phyloP scores from a whole-genome alignment of 2,888 invertebrate species.

The Brenthis hecate region DNA sequence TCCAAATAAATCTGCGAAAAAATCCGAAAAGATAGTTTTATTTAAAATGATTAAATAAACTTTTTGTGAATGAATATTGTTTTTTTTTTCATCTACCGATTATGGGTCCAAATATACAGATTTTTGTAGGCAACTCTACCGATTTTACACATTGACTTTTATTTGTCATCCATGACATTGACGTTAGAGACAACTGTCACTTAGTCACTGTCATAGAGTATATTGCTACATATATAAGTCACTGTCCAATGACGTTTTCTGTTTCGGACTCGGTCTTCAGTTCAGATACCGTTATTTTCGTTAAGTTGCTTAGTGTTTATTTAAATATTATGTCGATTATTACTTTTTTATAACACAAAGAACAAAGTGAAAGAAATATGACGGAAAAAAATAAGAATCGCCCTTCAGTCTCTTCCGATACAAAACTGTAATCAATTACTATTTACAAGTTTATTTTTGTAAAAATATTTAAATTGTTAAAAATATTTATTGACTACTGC shows the following conservation, averaged over 20 bases:
- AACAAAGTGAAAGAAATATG: not conserved
- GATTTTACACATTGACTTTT: too few relatives aligned
- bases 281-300: conserved; percentile 12
- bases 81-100: too few relatives aligned
- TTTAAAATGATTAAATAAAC: too few relatives aligned
- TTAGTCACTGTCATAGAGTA: too few relatives aligned
- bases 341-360: not conserved
- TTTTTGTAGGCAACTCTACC: too few relatives aligned
- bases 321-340: not conserved
- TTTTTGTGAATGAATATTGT: too few relatives aligned
- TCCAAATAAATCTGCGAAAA: too few relatives aligned
- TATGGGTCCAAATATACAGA: too few relatives aligned
- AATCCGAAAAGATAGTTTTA: too few relatives aligned
- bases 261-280: not conserved
- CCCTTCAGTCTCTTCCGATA: not conserved
- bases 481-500: not conserved
- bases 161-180: too few relatives aligned
- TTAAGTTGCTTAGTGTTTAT: not conserved
- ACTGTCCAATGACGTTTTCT: not conserved
- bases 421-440: conserved; percentile 4
- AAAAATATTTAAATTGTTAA: not conserved
- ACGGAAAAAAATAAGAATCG: not conserved
- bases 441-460: not conserved
- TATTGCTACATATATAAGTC: too few relatives aligned
- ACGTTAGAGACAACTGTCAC: too few relatives aligned